Conservation (phyloP, 2,888 invertebrate species). For the Temnothorax unifasciatus region DNA sequence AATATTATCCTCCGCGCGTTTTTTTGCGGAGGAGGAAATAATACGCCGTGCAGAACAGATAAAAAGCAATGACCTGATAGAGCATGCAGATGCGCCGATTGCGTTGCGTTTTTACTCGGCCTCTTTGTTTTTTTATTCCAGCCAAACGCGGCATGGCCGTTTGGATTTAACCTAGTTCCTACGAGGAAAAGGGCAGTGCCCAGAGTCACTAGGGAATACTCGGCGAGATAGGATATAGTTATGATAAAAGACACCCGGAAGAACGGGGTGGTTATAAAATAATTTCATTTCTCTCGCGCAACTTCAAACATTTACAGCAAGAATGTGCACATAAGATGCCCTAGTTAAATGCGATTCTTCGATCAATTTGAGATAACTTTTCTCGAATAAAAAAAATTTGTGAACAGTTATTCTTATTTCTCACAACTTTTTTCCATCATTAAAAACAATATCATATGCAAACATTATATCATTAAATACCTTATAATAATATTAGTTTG, state of each 20-base stretch:
- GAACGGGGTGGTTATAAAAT: slow-evolving; percentile 45
- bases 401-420: neutral
- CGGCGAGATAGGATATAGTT: slow-evolving; percentile 44
- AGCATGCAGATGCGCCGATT: slow-evolving; percentile 31
- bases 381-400: neutral
- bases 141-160: slow-evolving; percentile 61
- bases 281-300: slow-evolving; percentile 54
- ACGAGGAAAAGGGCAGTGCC: slow-evolving; percentile 34
- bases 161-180: slow-evolving; percentile 70
- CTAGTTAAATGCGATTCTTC: neutral
- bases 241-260: slow-evolving; percentile 38
- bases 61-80: slow-evolving; percentile 35
- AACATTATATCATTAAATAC: neutral
- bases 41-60: slow-evolving; percentile 7
- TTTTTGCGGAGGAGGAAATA: slow-evolving; percentile 33
- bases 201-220: slow-evolving; percentile 62
- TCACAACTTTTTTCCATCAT: neutral
- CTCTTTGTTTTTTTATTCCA: slow-evolving; percentile 53
- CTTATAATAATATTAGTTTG: neutral
- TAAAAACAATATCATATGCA: neutral
- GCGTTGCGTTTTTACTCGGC: slow-evolving; percentile 4
- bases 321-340: neutral
- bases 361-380: neutral
- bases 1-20: slow-evolving; percentile 12
- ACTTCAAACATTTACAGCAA: slow-evolving; percentile 13